phyloP scores from a whole-genome alignment of 2,888 invertebrate species.

The Macrosoma leucophasiata region DNA sequence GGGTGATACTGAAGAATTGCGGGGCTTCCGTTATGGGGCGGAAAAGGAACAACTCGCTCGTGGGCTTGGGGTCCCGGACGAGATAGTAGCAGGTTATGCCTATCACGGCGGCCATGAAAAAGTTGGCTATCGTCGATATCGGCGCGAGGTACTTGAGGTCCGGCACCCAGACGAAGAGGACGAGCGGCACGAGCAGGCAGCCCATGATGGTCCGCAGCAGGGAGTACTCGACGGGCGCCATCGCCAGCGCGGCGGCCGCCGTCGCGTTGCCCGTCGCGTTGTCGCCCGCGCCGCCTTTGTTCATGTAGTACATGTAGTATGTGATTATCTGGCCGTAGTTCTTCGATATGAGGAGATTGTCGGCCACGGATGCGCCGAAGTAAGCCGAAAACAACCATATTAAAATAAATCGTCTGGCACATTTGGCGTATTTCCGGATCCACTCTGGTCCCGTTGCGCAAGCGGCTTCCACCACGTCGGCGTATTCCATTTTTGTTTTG shows the following conservation, averaged over 20 bases:
- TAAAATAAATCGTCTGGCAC: constrained; percentile 7
- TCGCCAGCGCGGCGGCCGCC: too few species aligned
- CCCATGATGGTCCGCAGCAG: too few species aligned
- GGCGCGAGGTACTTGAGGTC: constrained; percentile 84
- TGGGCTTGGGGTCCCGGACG: constrained; percentile 40
- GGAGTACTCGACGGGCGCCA: too few species aligned
- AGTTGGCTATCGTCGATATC: constrained; percentile 89
- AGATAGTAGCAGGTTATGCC: constrained; percentile 87
- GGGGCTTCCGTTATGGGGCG: constrained; percentile 68
- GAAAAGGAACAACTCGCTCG: too few species aligned
- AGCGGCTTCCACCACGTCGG: constrained; percentile 82
- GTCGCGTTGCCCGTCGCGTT: too few species aligned
- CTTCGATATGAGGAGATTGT: constrained; percentile 15
- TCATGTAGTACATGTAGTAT: constrained; percentile 9
- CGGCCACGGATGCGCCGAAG: constrained; percentile 18
- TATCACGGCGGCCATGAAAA: constrained; percentile 85
- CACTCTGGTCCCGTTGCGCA: constrained; percentile 81
- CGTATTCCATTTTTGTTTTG: constrained; percentile 45
- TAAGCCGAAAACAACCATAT: constrained; percentile 16
- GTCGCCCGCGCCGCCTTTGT: background rate
- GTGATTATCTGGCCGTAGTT: constrained; percentile 16
- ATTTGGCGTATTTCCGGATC: constrained; percentile 10
- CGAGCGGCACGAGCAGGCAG: too few species aligned
- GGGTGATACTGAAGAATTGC: constrained; percentile 89
- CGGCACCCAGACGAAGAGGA: constrained; percentile 15